Evolutionary conservation across 2,113 vertebrate genomes (phyloP).

Genomic region (Mormoops blainvillei): DNA sequence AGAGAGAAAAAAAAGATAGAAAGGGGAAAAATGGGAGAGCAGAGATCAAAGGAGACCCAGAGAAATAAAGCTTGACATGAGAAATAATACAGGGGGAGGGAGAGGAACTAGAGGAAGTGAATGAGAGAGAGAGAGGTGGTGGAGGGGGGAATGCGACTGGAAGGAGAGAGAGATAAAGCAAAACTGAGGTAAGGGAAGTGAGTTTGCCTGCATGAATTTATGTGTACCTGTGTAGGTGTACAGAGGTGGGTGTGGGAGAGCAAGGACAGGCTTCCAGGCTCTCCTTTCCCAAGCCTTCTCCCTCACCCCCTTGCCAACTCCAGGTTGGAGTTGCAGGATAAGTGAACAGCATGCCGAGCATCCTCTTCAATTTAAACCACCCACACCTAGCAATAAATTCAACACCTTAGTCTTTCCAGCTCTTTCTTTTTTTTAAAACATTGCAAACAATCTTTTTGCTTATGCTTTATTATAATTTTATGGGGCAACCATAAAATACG

Average conservation of each 20-base stretch:
- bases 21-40: neutral
- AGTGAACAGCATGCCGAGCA: neutral
- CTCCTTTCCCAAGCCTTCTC: neutral
- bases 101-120: neutral
- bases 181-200: neutral
- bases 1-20: neutral
- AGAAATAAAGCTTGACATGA: neutral
- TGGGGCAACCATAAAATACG: neutral
- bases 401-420: neutral
- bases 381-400: neutral
- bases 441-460: neutral
- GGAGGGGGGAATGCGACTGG: too few species aligned
- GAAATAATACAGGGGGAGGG: neutral
- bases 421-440: neutral
- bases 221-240: neutral
- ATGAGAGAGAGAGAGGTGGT: neutral
- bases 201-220: neutral
- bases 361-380: neutral
- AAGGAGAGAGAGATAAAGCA: neutral
- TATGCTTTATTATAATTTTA: neutral
- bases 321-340: neutral
- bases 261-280: neutral
- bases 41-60: neutral
- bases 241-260: neutral
- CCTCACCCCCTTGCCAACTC: neutral